A percentile compares a stretch with the other conserved stretches of the same genome.
Conservation (phyloP, 2,888 invertebrate species). For the Subacronicta megacephala region DNA sequence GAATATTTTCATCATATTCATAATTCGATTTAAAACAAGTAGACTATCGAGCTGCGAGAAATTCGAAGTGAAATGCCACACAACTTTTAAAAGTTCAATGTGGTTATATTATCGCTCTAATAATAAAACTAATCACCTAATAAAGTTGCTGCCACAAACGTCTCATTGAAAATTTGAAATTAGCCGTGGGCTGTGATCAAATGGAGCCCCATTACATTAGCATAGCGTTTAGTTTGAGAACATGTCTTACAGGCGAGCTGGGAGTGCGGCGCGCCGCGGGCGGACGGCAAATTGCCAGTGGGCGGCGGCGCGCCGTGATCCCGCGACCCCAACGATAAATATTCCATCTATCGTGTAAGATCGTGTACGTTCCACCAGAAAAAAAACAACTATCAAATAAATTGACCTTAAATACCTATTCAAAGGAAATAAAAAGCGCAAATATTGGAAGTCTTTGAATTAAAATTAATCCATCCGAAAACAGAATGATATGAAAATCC, state of each 20-base stretch:
- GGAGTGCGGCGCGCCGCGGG: slow-evolving; percentile 72
- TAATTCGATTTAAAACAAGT: too few species aligned
- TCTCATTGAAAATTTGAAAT: slow-evolving; percentile 86
- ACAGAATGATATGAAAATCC: slow-evolving; percentile 83
- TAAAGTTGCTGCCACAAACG: slow-evolving; percentile 79
- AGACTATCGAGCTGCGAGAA: too few species aligned
- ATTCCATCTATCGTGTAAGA: slow-evolving; percentile 73
- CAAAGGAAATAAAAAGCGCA: slow-evolving; percentile 52
- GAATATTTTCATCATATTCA: slow-evolving; percentile 29
- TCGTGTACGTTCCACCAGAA: slow-evolving; percentile 48
- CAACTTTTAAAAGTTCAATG: slow-evolving; percentile 35
- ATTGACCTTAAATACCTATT: slow-evolving; percentile 48
- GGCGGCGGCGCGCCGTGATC: slow-evolving; percentile 81
- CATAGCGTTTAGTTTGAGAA: slow-evolving; percentile 87
- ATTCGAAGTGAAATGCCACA: slow-evolving; percentile 46
- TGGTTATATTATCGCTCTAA: slow-evolving; percentile 54
- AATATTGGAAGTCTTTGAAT: slow-evolving; percentile 71
- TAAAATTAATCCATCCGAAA: slow-evolving; percentile 83
- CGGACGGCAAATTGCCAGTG: slow-evolving; percentile 83
- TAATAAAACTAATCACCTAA: slow-evolving; percentile 73
- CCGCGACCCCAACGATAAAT: slow-evolving; percentile 84
- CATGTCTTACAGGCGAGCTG: slow-evolving; percentile 73
- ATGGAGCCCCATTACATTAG: slow-evolving; percentile 87
- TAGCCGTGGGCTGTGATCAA: slow-evolving; percentile 85
- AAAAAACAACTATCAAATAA: slow-evolving; percentile 47